Evolutionary conservation across 2,888 invertebrate species (phyloP), one percentile per base, ranked within the genome.

Genomic region (Tachina grossa): DNA sequence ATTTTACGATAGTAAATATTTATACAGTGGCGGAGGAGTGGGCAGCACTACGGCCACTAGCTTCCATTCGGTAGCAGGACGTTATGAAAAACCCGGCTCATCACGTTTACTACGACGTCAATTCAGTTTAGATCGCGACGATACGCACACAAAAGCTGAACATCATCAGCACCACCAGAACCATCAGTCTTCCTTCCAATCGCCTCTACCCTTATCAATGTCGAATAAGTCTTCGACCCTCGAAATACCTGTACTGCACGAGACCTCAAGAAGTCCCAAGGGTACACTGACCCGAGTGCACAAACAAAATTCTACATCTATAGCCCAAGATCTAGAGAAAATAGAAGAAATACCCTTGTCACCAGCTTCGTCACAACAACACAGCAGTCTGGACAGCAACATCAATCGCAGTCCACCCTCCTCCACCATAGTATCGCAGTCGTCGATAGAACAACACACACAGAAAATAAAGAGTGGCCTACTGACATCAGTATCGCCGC

Each of bases 61-160:
- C 63, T 87, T 88, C 72, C 80, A 86, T 87, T 80, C 89, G 89
- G 72, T 85, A 85, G 71, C 89, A 1, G 91, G 90, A 74, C 89
- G 90, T 63, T 92, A 91, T 71, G 91, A 91, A 87, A 93, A 93
- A 63, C 93, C 93, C 1, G 93, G 93, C 19, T 93, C 93, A 16
- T 92, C 92, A 86, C 93, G 94, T 16, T 92, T 95, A 86, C 92
- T 95, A 59, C 93, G 95, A 75, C 93, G 96, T 59, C 96, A 96
- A 91, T 96, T 95, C 89, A 96, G 96, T 90, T 92, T 96, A 77
- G 96, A 96, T 90, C 94, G 95, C 31, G 94, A 95, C 22, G 95
- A 95, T 88, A 92, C 94, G 88, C 90, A 89, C 47, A 83, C 88
- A 13, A 90, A 89, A 66, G 79, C 87, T 43, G 91, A 91, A 76